phyloP scores from a whole-genome alignment of 2,797 vertebrate species.

The Gymnothorax javanicus region DNA sequence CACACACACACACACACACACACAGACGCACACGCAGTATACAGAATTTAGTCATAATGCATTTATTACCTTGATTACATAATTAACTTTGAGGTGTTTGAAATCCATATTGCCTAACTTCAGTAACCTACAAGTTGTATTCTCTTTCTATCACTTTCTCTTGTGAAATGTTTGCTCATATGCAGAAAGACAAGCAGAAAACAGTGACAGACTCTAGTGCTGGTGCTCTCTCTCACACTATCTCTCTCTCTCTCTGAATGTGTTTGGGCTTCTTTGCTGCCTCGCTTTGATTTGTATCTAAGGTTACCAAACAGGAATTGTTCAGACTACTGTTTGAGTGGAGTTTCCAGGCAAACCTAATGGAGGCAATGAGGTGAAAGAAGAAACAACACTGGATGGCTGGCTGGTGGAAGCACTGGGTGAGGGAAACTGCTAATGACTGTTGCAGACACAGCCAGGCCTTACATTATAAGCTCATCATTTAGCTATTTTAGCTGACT shows the following conservation, averaged over 20 bases:
- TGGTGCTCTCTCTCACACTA: not conserved
- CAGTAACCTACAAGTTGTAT: not conserved
- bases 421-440: slow-evolving; percentile 2
- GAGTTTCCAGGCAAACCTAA: slow-evolving; percentile 13
- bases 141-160: not conserved
- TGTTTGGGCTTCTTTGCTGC: not conserved
- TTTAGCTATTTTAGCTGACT: not conserved
- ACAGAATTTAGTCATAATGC: not conserved
- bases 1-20: too few species aligned
- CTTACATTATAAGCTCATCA: slow-evolving; percentile 15
- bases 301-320: not conserved
- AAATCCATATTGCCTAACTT: not conserved
- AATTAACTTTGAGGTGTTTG: not conserved
- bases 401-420: not conserved
- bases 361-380: slow-evolving; percentile 24
- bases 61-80: not conserved
- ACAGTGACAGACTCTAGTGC: not conserved
- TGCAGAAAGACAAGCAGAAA: too few species aligned
- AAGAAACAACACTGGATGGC: not conserved
- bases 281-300: not conserved
- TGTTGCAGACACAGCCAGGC: not conserved
- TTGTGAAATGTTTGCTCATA: not conserved
- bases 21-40: not conserved
- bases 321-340: not conserved
- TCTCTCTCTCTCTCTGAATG: not conserved